phyloP scores from a whole-genome alignment of 2,888 invertebrate genomes.

The Abrostola tripartita region DNA sequence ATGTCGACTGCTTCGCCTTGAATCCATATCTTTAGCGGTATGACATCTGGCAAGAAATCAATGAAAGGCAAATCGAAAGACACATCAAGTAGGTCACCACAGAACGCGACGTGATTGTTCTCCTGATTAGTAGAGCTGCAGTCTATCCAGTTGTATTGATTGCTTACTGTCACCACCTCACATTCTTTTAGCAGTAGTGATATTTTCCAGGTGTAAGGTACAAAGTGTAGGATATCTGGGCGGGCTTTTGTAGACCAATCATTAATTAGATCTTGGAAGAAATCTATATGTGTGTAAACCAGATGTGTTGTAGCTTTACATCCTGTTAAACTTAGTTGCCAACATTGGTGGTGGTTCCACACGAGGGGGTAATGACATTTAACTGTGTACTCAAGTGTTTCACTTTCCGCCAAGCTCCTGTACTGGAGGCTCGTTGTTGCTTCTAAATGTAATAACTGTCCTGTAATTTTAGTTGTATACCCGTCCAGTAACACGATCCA shows the following conservation, averaged over 20 bases:
- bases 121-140: slow-evolving; percentile 98
- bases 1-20: slow-evolving; percentile 98
- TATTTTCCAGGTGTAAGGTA: slow-evolving; percentile 99
- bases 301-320: slow-evolving; percentile 98
- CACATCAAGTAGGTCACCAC: slow-evolving; percentile 97
- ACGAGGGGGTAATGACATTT: slow-evolving; percentile 96
- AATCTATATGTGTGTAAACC: slow-evolving; percentile 98
- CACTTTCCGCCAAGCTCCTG: slow-evolving; percentile 97
- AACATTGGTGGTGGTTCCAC: slow-evolving; percentile 99
- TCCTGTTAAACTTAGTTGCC: slow-evolving; percentile 96
- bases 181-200: slow-evolving; percentile 97
- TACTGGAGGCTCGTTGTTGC: slow-evolving; percentile 98
- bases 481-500: slow-evolving; percentile 97
- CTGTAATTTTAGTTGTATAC: slow-evolving; percentile 96
- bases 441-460: slow-evolving; percentile 97
- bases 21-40: slow-evolving; percentile 97
- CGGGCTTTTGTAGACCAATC: slow-evolving; percentile 98
- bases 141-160: slow-evolving; percentile 99
- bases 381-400: slow-evolving; percentile 97
- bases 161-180: slow-evolving; percentile 97
- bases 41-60: slow-evolving; percentile 96
- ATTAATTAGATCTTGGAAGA: slow-evolving; percentile 98
- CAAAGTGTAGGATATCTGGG: slow-evolving; percentile 97
- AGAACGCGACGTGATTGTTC: slow-evolving; percentile 97
- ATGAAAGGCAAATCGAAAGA: slow-evolving; percentile 98